phyloP scores from a whole-genome alignment of 2,113 vertebrate genomes.

The Coptodon bakossiorum region DNA sequence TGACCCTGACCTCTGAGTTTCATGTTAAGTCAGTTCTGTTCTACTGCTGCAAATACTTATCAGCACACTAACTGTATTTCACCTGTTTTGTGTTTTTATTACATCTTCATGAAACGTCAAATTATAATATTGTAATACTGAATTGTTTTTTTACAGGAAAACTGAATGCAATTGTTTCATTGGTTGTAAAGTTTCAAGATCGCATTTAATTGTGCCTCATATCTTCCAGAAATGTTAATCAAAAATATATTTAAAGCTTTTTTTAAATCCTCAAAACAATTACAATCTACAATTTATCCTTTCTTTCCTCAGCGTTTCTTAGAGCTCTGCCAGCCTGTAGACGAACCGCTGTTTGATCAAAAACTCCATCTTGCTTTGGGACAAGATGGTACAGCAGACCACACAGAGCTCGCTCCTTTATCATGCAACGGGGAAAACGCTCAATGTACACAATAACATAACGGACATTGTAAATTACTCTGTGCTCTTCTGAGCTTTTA shows the following conservation, averaged over 20 bases:
- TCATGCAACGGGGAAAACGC: not conserved
- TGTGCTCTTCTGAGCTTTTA: not conserved
- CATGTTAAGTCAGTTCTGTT: not conserved
- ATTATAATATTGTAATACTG: not conserved
- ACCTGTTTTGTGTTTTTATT: not conserved
- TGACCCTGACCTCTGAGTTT: not conserved
- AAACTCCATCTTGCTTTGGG: not conserved
- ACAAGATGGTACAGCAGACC: not conserved
- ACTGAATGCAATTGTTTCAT: not conserved
- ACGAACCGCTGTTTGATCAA: not conserved
- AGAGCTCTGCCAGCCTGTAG: conserved; percentile 33
- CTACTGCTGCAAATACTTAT: not conserved
- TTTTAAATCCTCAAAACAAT: not conserved
- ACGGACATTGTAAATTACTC: not conserved
- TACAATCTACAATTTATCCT: not conserved
- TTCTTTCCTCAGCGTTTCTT: conserved; percentile 29
- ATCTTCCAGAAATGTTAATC: not conserved
- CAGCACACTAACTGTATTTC: not conserved
- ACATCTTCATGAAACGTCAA: not conserved
- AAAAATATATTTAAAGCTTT: not conserved
- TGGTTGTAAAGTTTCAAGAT: not conserved
- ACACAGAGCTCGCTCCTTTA: conserved; percentile 4
- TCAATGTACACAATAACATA: not conserved
- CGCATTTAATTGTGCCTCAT: not conserved
- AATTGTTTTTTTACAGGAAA: not conserved